These are phyloP conservation scores for Caenorhabditis auriculariae DNA, from an alignment of 2,888 invertebrate genomes.

Conservation along the genomic window DNA sequence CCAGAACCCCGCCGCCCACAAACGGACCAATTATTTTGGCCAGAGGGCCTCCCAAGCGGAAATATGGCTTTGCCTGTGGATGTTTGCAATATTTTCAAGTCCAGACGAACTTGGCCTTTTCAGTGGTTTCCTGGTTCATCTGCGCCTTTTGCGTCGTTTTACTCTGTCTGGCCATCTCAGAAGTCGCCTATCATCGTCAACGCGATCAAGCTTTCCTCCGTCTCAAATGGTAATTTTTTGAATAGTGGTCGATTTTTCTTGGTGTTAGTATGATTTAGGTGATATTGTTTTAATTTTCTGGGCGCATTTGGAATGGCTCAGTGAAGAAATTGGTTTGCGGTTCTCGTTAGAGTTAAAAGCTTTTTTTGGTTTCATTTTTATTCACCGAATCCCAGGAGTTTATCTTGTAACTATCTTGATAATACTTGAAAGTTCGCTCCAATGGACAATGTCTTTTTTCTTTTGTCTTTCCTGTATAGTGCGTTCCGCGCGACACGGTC, in stretches of 20 bases:
- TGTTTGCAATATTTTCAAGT: conserved; percentile 6
- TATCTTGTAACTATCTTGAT: no score
- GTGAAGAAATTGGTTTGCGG: no score
- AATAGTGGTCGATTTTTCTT: not conserved
- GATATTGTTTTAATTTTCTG: no score
- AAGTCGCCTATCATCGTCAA: conserved; percentile 59
- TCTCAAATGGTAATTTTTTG: conserved; percentile 55
- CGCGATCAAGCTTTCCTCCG: conserved; percentile 60
- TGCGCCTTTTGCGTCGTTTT: conserved; percentile 55
- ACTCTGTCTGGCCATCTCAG: conserved; percentile 54
- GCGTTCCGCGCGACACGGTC: no score
- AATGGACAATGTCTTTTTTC: no score
- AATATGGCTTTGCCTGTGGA: conserved; percentile 25
- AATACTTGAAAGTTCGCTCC: no score
- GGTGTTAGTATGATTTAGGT: not conserved
- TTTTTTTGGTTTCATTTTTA: no score
- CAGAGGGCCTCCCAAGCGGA: conserved; percentile 16
- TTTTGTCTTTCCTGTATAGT: no score
- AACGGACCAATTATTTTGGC: conserved; percentile 30
- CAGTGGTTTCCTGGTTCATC: conserved; percentile 54
- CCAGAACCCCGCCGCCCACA: conserved; percentile 21
- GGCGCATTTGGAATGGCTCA: no score
- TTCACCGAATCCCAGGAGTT: no score
- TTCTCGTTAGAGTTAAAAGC: no score
- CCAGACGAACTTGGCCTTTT: conserved; percentile 2